Evolutionary conservation across 2,888 invertebrate genomes (phyloP).

Genomic region (Acleris sparsana): DNA sequence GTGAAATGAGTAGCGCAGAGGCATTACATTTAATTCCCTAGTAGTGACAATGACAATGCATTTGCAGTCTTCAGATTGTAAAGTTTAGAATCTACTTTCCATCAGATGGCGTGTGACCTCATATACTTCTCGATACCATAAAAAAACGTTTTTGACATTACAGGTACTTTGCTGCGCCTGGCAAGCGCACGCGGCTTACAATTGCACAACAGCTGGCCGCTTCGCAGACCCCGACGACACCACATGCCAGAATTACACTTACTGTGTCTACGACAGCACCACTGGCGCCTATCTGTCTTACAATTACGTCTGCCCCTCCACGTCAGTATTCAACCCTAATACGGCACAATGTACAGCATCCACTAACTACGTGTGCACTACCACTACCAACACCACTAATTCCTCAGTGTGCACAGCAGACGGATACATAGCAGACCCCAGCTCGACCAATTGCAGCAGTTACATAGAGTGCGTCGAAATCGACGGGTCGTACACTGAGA

Average conservation of each 20-base stretch:
- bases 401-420: conserved; percentile 60
- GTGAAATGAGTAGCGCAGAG: no score
- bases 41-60: no score
- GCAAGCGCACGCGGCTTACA: conserved; percentile 36
- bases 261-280: conserved; percentile 46
- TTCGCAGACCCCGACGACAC: conserved; percentile 52
- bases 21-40: no score
- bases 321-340: conserved; percentile 63
- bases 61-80: no score
- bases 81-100: no score
- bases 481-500: conserved; percentile 56
- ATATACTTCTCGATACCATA: no score
- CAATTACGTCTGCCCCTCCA: conserved; percentile 45
- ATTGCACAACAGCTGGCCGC: conserved; percentile 44
- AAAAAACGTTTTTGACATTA: not conserved
- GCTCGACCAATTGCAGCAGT: conserved; percentile 58
- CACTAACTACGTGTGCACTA: conserved; percentile 60
- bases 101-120: no score
- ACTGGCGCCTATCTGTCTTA: conserved; percentile 42
- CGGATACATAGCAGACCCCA: conserved; percentile 62
- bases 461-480: conserved; percentile 66
- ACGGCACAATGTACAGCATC: conserved; percentile 58
- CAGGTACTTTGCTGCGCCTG: conserved; percentile 28
- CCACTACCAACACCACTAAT: conserved; percentile 43
- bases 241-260: conserved; percentile 53